Evolutionary conservation across 2,888 invertebrate genomes (phyloP).

Genomic region (Meiosimyza platycephala): DNA sequence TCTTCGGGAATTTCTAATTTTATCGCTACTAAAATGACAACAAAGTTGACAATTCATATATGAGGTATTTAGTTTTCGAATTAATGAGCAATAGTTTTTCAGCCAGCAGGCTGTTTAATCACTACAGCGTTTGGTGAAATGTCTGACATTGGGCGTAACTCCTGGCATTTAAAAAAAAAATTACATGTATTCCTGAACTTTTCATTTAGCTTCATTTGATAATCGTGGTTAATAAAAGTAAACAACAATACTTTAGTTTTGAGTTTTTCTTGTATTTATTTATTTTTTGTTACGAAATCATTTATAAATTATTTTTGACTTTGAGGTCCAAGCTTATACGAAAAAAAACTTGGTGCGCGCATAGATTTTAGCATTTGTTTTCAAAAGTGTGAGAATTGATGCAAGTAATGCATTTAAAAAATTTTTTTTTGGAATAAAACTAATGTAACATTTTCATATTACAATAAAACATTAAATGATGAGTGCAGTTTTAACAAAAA

Average conservation of each 20-base stretch:
- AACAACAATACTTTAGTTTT: background rate
- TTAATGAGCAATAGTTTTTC: no score
- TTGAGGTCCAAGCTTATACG: constrained; percentile 19
- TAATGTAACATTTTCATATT: constrained; percentile 22
- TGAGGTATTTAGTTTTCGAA: no score
- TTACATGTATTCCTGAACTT: no score
- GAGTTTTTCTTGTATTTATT: constrained; percentile 23
- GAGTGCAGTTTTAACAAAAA: background rate
- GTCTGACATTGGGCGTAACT: no score
- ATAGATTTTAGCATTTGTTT: background rate
- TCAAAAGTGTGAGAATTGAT: constrained; percentile 6
- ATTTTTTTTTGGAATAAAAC: constrained; percentile 32
- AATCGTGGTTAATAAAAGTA: no score
- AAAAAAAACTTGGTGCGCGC: background rate
- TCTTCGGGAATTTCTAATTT: no score
- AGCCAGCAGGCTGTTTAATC: no score
- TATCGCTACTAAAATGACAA: no score
- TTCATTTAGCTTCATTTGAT: no score
- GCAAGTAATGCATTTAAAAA: constrained; percentile 13
- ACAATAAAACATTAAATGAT: background rate
- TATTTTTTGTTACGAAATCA: constrained; percentile 29
- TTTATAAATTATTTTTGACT: constrained; percentile 19
- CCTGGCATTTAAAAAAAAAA: no score
- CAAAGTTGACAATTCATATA: no score
- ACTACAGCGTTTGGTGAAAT: no score